Percentiles rank a stretch among this genome's conserved stretches.
These are phyloP conservation scores for Lineus longissimus DNA, from an alignment of 1,140 invertebrate genomes.

Conservation along the genomic window DNA sequence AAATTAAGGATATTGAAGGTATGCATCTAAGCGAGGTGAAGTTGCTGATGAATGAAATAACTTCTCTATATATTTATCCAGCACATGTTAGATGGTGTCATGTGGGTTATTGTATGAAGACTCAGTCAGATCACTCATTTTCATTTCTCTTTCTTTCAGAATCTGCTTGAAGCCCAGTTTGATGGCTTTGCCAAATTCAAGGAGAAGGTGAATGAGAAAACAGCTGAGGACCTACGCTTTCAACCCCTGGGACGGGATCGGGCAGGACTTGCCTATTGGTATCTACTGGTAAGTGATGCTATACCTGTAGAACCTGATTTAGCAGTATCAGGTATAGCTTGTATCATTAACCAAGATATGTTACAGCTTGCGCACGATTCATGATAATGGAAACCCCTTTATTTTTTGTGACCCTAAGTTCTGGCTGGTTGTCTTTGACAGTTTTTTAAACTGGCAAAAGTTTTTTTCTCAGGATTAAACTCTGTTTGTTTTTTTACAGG, in stretches of 20 bases:
- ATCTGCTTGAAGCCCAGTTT: slow-evolving; percentile 89
- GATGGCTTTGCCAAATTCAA: slow-evolving; percentile 92
- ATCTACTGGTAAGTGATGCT: slow-evolving; percentile 64
- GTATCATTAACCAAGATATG: too few species aligned
- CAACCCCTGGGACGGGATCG: slow-evolving; percentile 86
- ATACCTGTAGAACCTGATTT: too few species aligned
- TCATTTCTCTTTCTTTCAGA: slow-evolving; percentile 59
- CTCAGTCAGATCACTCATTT: background rate
- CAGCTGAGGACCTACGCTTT: slow-evolving; percentile 73
- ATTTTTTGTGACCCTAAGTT: too few species aligned
- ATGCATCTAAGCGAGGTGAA: slow-evolving; percentile 21
- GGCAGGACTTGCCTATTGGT: slow-evolving; percentile 87
- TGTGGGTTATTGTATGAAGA: background rate
- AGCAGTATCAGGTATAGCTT: too few species aligned
- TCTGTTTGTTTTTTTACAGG: slow-evolving; percentile 46
- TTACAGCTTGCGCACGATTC: too few species aligned
- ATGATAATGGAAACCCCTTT: too few species aligned
- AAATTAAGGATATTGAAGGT: slow-evolving; percentile 87
- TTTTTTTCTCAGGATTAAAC: background rate
- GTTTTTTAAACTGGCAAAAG: background rate
- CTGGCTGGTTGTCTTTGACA: background rate
- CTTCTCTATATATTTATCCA: background rate
- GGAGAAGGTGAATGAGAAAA: slow-evolving; percentile 78
- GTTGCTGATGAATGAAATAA: background rate
- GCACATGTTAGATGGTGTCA: background rate